Evolutionary conservation across 2,888 invertebrate genomes (phyloP).

Genomic region (Netelia virgata): DNA sequence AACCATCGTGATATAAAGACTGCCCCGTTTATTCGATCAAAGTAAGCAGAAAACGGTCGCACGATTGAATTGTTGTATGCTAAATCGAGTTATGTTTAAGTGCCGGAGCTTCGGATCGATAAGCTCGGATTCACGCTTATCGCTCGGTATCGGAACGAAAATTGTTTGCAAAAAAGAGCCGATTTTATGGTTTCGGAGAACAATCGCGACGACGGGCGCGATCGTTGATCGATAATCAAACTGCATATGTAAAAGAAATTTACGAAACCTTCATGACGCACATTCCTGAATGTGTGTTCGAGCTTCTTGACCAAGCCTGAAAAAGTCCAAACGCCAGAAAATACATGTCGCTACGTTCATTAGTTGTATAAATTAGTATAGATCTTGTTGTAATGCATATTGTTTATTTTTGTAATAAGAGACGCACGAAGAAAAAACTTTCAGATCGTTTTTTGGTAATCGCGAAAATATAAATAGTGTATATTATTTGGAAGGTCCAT

Average conservation of each 20-base stretch:
- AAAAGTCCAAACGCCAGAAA: conserved; percentile 25
- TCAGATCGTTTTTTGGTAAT: neutral
- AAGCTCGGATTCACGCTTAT: neutral
- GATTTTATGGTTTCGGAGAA: neutral
- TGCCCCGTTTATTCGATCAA: conserved; percentile 32
- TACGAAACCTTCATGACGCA: conserved; percentile 50
- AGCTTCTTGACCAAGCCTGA: conserved; percentile 33
- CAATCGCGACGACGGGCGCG: neutral
- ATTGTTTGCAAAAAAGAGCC: neutral
- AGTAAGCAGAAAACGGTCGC: conserved; percentile 59
- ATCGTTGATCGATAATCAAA: conserved; percentile 40
- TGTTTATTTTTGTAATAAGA: conserved; percentile 59
- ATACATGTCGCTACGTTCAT: conserved; percentile 45
- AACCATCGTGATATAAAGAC: conserved; percentile 74
- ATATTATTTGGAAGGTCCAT: conserved; percentile 1
- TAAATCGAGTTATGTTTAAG: conserved; percentile 11
- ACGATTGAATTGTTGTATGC: conserved; percentile 47
- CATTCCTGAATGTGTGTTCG: conserved; percentile 58
- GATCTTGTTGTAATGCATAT: conserved; percentile 51
- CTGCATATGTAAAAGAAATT: conserved; percentile 16
- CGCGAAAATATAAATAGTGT: conserved; percentile 32
- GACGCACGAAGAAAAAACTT: conserved; percentile 1
- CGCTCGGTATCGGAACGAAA: neutral
- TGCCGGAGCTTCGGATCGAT: conserved; percentile 2
- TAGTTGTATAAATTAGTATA: conserved; percentile 51